These are phyloP conservation scores for Cephus nigrinus DNA, from an alignment of 2,888 invertebrate species.

Conservation along the genomic window DNA sequence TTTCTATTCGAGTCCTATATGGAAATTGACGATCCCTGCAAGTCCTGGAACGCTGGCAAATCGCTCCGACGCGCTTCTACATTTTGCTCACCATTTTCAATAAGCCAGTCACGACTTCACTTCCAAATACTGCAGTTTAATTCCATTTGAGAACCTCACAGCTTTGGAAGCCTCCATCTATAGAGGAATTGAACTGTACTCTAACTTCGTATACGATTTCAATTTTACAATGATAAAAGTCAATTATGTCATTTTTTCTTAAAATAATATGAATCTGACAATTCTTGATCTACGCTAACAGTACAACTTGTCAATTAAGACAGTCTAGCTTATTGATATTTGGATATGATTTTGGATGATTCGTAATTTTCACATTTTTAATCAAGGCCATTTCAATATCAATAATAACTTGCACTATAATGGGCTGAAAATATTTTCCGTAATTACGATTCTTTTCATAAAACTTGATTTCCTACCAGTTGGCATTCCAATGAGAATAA, in stretches of 20 bases:
- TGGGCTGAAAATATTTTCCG: background rate
- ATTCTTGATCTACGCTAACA: too few relatives aligned
- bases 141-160: background rate
- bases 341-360: background rate
- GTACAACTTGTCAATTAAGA: background rate
- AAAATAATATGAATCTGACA: too few relatives aligned
- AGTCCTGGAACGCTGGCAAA: background rate
- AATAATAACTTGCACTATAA: background rate
- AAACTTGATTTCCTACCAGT: background rate
- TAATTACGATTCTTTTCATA: background rate
- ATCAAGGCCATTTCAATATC: background rate
- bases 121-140: conserved; percentile 9
- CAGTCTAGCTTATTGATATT: background rate
- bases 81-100: background rate
- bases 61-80: background rate
- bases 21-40: background rate
- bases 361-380: background rate
- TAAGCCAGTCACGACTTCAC: conserved; percentile 1
- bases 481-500: background rate
- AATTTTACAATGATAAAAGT: too few relatives aligned
- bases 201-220: too few relatives aligned
- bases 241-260: too few relatives aligned
- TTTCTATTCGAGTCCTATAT: background rate
- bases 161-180: background rate
- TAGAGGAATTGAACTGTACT: too few relatives aligned